Evolutionary conservation across 2,797 vertebrate species (phyloP), one percentile per base, ranked within the genome.

Genomic region (Acipenser oxyrinchus): DNA sequence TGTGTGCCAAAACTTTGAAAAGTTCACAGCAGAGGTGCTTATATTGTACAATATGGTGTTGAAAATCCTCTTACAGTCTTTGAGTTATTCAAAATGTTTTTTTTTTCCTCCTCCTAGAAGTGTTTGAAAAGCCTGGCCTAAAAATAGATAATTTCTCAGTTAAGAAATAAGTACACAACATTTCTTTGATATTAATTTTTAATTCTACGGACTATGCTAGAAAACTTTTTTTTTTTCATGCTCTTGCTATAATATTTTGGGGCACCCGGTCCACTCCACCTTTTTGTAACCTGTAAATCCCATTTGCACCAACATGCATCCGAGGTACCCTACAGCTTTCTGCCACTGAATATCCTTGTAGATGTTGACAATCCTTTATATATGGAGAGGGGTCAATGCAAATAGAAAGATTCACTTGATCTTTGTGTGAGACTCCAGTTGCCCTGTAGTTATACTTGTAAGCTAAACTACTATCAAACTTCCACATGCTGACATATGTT

Each of bases 1-100:
- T n/a, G 79, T 61, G 73, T 88, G 91, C 91, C 85, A 76, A 77
- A 84, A 87, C 87, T 86, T 88, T 83, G 81, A 87, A 75, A 76
- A 82, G 78, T 82, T 79, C 81, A 81, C 70, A 60, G 74, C 73
- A 66, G 83, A 83, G 82, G 84, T 85, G 83, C 85, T 87, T 86
- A 81, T 81, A 71, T 67, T 7, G 18, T 48, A 37, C 60, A 62
- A 37, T 62, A 6, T 9, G 48, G 18, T 62, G 18, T 37, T 62
- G 60, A 62, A 62, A 62, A 62, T 62, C 48, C 18, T 7, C 48
- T 62, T 37, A 18, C 11, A 9, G 8, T 62, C 48, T 48, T 62
- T 5, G 37, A 37, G 37, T 37, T 37, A 37, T 37, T 37, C 37
- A 37, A 5, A 37, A 37, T 37, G 37, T 37, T 37, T 37, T 37